Evolutionary conservation across 2,888 invertebrate genomes (phyloP).

Genomic region (Melinaea menophilus): DNA sequence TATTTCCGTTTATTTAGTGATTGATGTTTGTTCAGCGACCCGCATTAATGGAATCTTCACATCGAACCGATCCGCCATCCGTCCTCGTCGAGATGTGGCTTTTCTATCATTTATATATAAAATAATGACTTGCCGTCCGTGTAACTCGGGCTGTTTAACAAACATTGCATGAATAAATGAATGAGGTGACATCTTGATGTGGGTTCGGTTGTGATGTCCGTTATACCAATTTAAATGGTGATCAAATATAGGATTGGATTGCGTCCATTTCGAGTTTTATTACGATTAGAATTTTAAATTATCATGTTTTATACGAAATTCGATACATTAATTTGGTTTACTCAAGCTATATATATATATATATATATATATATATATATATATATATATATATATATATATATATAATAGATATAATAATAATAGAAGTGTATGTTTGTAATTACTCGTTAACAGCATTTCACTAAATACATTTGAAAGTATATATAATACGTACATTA

Average conservation of each 20-base stretch:
- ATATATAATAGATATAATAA: no score
- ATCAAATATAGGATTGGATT: conserved; percentile 31
- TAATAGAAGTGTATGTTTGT: no score
- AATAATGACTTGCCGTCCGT: conserved; percentile 15
- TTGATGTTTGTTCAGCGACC: conserved; percentile 57
- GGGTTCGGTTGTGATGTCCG: conserved; percentile 12
- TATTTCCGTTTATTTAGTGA: conserved; percentile 57
- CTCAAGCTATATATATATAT: background rate
- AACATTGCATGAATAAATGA: conserved; percentile 62
- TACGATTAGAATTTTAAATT: conserved; percentile 20
- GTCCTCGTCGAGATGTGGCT: conserved; percentile 38
- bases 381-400: no score
- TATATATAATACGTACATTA: no score
- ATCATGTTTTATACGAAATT: conserved; percentile 21
- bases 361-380: no score
- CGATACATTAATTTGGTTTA: conserved; percentile 6
- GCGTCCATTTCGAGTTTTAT: conserved; percentile 15
- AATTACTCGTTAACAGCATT: no score
- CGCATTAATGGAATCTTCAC: conserved; percentile 68
- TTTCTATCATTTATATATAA: conserved; percentile 25
- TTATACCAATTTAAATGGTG: conserved; percentile 28
- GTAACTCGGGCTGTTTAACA: conserved; percentile 44
- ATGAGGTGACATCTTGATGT: conserved; percentile 37
- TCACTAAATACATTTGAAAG: no score
- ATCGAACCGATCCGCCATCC: conserved; percentile 51